Evolutionary conservation across 2,797 vertebrate genomes (phyloP), one percentile per base, ranked within the genome.

Genomic region (Anguilla obscura): DNA sequence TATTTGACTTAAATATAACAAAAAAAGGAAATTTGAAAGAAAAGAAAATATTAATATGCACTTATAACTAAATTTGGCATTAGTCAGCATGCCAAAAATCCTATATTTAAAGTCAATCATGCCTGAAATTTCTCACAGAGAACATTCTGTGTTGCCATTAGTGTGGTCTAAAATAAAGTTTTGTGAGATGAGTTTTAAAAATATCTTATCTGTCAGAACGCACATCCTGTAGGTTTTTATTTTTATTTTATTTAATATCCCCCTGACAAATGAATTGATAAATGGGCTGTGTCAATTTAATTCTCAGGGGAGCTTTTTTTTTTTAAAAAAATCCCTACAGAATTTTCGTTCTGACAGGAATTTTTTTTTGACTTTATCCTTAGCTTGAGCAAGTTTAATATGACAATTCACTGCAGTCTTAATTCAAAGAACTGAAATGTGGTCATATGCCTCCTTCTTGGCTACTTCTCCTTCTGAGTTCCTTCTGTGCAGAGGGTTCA

Each of bases 31-130:
- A 21, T 76, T 76, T 76, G 74, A 76, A 76, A 76, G 74, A 76
- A 76, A 76, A 40, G 30, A 14, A 76, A 76, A 76, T 33, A 76
- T 76, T 76, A 7, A 36, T 16, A 18, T 76, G 74, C 74, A 40
- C 40, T 76, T 21, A 76, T 36, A 33, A 76, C 30, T 76, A 71
- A 71, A 85, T 54, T 85, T 58, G 27, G 58, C 14, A 60, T 85
- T 85, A 4, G 52, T 33, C 27, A 33, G 84, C 16, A 54, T 85
- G 84, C 54, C 84, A 85, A 85, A 54, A 85, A 85, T 85, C 84
- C 30, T 36, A 85, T 60, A 85, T 85, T 56, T 27, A 14, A 14
- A 85, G 24, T 56, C 52, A 60, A 18, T 56, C 84, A 85, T 58
- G 52, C 84, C 84, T 85, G 84, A 85, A 58, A 60, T 84, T 85